Evolutionary conservation across 1,140 invertebrate genomes (phyloP).

Genomic region (Leucophenga varia): DNA sequence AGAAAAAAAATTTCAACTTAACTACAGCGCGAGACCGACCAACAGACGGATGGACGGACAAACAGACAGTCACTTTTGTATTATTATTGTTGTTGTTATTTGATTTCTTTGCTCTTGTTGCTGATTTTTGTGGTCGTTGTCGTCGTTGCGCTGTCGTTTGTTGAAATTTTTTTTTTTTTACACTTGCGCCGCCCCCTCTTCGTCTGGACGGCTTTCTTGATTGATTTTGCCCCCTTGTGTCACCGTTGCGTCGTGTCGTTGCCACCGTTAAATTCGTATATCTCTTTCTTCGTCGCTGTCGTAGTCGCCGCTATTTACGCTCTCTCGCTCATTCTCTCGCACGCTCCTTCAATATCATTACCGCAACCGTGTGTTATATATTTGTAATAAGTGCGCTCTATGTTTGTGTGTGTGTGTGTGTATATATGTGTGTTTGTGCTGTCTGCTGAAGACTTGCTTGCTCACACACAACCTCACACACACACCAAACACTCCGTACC

Average conservation of each 20-base stretch:
- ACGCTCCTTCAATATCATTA: constrained; percentile 29
- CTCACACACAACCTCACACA: no score
- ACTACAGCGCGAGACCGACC: no score
- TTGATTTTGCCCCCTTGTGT: constrained; percentile 47
- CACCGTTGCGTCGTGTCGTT: constrained; percentile 19
- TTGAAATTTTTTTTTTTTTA: constrained; percentile 32
- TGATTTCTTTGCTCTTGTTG: no score
- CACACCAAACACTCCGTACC: no score
- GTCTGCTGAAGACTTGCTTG: no score
- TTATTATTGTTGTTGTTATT: no score
- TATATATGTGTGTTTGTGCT: no score
- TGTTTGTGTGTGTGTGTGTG: constrained; percentile 14
- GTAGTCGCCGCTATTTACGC: constrained; percentile 23
- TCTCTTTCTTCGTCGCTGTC: constrained; percentile 13
- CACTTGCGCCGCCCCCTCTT: constrained; percentile 24
- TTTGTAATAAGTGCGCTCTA: constrained; percentile 10
- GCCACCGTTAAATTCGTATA: constrained; percentile 23
- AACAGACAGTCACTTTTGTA: no score
- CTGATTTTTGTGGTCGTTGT: constrained; percentile 34
- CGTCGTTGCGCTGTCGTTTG: constrained; percentile 26
- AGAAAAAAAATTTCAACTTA: constrained; percentile 19
- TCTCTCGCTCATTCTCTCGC: no score
- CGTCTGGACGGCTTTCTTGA: constrained; percentile 22
- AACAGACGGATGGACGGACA: no score
- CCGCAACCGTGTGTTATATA: constrained; percentile 26